These are phyloP conservation scores for Diplodus sargus DNA, from an alignment of 2,797 vertebrate species.

Conservation along the genomic window DNA sequence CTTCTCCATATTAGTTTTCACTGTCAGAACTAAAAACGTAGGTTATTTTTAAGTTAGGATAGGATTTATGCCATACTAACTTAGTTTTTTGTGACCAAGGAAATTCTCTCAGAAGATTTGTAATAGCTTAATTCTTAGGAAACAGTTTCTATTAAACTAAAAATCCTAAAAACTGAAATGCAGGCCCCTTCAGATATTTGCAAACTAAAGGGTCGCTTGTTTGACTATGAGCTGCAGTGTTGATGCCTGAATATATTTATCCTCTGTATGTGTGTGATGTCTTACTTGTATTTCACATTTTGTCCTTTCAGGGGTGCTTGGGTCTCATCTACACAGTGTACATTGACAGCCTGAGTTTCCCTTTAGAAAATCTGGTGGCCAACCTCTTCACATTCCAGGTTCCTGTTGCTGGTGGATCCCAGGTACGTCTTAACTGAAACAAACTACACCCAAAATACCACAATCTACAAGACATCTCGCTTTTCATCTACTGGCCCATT, in stretches of 20 bases:
- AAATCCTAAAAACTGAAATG: no score
- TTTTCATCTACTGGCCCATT: conserved; percentile 68
- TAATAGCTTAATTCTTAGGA: no score
- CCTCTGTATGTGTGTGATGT: conserved; percentile 18
- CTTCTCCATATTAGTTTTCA: no score
- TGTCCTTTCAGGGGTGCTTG: conserved; percentile 92
- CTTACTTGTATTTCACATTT: conserved; percentile 19
- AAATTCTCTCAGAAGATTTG: no score
- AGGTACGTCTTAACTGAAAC: conserved; percentile 87
- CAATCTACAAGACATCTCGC: conserved; percentile 52
- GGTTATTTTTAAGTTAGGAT: no score
- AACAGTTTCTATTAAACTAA: no score
- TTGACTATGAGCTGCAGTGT: background rate
- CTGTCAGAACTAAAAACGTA: no score
- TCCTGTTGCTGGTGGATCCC: conserved; percentile 93
- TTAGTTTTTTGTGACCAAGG: no score
- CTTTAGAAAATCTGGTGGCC: conserved; percentile 93
- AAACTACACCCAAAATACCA: conserved; percentile 81
- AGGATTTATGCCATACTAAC: no score
- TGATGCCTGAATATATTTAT: background rate
- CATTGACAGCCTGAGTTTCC: conserved; percentile 92
- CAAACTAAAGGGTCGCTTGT: background rate
- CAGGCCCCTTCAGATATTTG: background rate
- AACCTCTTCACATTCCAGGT: conserved; percentile 96
- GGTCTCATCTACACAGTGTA: conserved; percentile 97